phyloP scores from a whole-genome alignment of 2,888 invertebrate genomes.

The Caenorhabditis sp. region DNA sequence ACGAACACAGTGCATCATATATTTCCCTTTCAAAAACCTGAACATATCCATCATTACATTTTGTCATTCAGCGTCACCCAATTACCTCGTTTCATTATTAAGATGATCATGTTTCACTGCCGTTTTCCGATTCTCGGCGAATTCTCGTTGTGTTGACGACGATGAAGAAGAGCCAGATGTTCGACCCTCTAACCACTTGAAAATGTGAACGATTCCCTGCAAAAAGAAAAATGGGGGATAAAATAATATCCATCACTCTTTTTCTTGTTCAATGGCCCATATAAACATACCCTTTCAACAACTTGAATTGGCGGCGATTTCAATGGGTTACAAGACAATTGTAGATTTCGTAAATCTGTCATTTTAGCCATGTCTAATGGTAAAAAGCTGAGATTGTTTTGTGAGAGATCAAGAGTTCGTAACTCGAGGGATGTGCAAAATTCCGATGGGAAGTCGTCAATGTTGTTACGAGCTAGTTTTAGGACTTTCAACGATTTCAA shows the following conservation, averaged over 20 bases:
- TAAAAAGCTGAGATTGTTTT: conserved; percentile 44
- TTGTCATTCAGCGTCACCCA: conserved; percentile 27
- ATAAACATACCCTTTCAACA: conserved; percentile 25
- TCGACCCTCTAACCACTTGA: conserved; percentile 44
- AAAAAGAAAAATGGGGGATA: background rate
- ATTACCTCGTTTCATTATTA: conserved; percentile 43
- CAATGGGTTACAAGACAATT: conserved; percentile 32
- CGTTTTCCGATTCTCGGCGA: conserved; percentile 24
- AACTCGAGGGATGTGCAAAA: conserved; percentile 39
- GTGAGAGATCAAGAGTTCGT: conserved; percentile 44
- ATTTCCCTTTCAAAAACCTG: background rate
- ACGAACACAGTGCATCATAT: conserved; percentile 9
- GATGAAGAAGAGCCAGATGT: conserved; percentile 39
- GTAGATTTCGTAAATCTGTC: conserved; percentile 29
- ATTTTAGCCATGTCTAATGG: conserved; percentile 47
- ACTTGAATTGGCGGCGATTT: conserved; percentile 32
- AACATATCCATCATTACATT: background rate
- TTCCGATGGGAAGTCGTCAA: conserved; percentile 36
- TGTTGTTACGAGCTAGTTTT: conserved; percentile 26
- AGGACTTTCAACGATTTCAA: conserved; percentile 32
- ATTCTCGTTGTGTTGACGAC: conserved; percentile 22
- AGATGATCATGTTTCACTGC: conserved; percentile 23
- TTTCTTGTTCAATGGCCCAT: conserved; percentile 1
- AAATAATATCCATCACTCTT: background rate
- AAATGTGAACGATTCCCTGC: conserved; percentile 43